These are phyloP conservation scores for Mycteria americana DNA, from an alignment of 2,797 vertebrate genomes.

Conservation along the genomic window DNA sequence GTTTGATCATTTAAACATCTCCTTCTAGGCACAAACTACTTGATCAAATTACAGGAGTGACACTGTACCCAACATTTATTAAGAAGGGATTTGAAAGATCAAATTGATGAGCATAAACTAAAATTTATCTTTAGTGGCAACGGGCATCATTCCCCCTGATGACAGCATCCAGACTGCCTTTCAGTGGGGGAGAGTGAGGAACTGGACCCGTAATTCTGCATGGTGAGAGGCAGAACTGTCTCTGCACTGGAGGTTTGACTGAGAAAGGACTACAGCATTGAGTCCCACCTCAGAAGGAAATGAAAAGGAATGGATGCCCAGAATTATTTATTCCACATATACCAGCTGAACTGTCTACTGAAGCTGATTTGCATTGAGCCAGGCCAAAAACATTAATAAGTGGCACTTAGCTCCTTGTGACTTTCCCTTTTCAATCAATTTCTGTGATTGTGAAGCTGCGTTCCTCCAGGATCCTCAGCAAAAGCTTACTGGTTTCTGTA, in stretches of 20 bases:
- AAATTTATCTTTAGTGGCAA: neutral
- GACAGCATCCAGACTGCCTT: neutral
- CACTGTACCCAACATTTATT: neutral
- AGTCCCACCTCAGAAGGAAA: neutral
- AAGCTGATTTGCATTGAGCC: neutral
- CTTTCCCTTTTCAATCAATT: neutral
- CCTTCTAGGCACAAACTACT: neutral
- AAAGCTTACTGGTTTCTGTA: neutral
- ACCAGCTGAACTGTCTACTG: neutral
- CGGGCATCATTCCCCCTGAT: neutral
- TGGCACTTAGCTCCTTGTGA: neutral
- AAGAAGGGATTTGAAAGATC: neutral
- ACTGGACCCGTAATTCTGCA: neutral
- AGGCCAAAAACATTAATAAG: neutral
- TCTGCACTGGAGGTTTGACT: neutral
- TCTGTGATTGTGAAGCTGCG: neutral
- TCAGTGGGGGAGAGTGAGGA: neutral
- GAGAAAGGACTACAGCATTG: neutral
- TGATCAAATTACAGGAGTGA: neutral
- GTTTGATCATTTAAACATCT: neutral
- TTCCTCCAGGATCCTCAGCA: neutral
- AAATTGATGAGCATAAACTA: neutral
- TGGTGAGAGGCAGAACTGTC: neutral
- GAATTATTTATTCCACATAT: neutral
- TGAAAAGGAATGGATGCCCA: neutral